Base-by-base conservation (phyloP, 2,113 vertebrate genomes). In the Xyrauchen texanus region DNA sequence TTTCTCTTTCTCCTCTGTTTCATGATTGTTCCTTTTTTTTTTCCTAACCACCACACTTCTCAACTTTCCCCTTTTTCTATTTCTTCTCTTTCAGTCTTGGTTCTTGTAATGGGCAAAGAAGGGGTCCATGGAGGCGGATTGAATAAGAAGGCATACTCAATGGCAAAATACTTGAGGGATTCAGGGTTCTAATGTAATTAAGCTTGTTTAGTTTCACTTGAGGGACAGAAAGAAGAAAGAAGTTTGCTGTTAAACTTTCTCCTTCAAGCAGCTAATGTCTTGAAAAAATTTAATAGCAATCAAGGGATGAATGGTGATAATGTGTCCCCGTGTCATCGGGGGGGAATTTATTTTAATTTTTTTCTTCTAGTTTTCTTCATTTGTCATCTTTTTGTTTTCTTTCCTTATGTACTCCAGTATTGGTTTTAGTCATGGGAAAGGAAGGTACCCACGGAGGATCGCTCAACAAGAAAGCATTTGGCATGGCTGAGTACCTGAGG, bases 241-340 rank as follows among this genome's bases (percentile, higher is more conserved):
- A 92, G 91, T 95, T 96, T 97, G 96, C 97, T 97, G 95, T 96
- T 97, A 98, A 97, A 95, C 92, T 95, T 97, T 98, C 96, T 96
- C 95, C 95, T 93, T 93, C 92, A 93, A 91, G 93, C 94, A 93
- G 94, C 96, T 94, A 94, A 91, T 90, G 90, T 97, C 94, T 88
- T 84, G 95, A 95, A 95, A 97, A 97, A 95, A 90, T 94, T 97
- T 96, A 96, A 93, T 97, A 96, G 96, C 96, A 95, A 94, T 96
- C 93, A 93, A 94, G 94, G 95, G 93, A 94, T 91, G 93, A 83
- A 60, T 93, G 94, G 96, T 89, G 94, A 97, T 95, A 96, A 96
- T 69, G 86, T 92, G 94, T 93, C 94, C 94, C 95, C 94, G 93
- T 94, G 89, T 92, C 90, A 91, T 92, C 94, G 94, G 94, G 94